Percentiles rank a stretch among this genome's conserved stretches.
Evolutionary conservation across 2,888 invertebrate genomes (phyloP).

Genomic region (Dasypolia templi): DNA sequence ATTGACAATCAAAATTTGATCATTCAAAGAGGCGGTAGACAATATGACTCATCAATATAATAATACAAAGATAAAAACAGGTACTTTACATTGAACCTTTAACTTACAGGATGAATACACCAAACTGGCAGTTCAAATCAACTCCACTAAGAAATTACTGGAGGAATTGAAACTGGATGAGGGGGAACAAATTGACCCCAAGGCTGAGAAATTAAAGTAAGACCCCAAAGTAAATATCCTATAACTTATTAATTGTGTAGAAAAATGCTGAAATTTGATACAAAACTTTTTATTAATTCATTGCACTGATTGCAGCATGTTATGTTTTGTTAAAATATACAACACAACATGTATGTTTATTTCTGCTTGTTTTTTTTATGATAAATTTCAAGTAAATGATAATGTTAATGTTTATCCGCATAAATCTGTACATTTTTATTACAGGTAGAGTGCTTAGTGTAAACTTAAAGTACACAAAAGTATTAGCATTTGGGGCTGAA

Average conservation of each 20-base stretch:
- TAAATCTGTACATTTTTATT: too few species aligned
- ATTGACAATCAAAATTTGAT: constrained; percentile 9
- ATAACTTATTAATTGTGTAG: not conserved
- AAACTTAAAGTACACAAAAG: too few species aligned
- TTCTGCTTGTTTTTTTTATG: too few species aligned
- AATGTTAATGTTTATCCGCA: too few species aligned
- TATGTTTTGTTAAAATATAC: too few species aligned
- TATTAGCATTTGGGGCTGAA: too few species aligned
- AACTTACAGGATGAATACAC: constrained; percentile 84
- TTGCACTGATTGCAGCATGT: too few species aligned
- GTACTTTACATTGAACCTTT: not conserved
- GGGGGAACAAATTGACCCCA: constrained; percentile 86
- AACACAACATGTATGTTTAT: too few species aligned
- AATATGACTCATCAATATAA: constrained; percentile 9
- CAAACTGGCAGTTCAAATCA: constrained; percentile 86
- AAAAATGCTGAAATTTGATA: too few species aligned
- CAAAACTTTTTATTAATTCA: not conserved
- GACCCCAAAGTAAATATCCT: too few species aligned
- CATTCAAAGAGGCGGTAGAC: not conserved
- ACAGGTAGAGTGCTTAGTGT: too few species aligned
- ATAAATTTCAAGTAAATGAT: too few species aligned
- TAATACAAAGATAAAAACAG: not conserved
- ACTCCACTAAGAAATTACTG: constrained; percentile 86
- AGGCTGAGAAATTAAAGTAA: constrained; percentile 88
- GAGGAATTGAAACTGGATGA: constrained; percentile 89